Evolutionary conservation across 37 sponge, comb jelly and placozoan genomes (phyloP), one percentile per base, ranked within the genome.

Genomic region (Chondrilla cf. caribensis): DNA sequence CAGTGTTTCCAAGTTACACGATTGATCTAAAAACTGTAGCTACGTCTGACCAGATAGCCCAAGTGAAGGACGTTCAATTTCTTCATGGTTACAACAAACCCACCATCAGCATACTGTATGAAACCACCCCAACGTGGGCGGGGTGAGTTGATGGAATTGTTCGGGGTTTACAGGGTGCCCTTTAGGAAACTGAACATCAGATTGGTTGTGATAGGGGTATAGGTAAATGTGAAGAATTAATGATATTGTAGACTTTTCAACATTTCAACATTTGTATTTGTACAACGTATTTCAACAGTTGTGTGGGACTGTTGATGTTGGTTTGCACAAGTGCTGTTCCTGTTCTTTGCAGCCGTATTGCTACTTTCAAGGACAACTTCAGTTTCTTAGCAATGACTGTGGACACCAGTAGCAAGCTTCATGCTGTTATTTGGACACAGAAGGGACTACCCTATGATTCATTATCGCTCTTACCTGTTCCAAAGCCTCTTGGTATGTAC

Each of bases 11-110:
- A 55, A 90, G 89, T 65, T 96, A 93, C 59, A 88, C 90, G n/a
- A 75, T 99, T 0, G 64, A 62, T n/a, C 29, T 62, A 4, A 55
- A 11, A 55, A 55, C 57, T 11, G 82, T 54, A 40, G 57, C 54
- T 26, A 85, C 96, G 36, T 85, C 82, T 29, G 89, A 90, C 37
- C 64, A 72, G 38, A 75, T 99, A 33, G 51, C 36, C 60, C 84
- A 86, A 77, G 90, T 99, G 37, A 87, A 85, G 77, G 99, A 99
- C 70, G 79, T 92, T 44, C 89, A 90, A 54, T 99, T 99, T 54
- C 77, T 99, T 28, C 85, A 89, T 77, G 99, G 97, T 32, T 99
- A 99, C 85, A 88, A 88, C 81, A 96, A 91, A 24, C 99, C 97
- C 1, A 99, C 99, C 17, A 58, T 96, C 15, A 82, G 94, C 65